Evolutionary conservation across 2,113 vertebrate genomes (phyloP).

Genomic region (Colius striatus): DNA sequence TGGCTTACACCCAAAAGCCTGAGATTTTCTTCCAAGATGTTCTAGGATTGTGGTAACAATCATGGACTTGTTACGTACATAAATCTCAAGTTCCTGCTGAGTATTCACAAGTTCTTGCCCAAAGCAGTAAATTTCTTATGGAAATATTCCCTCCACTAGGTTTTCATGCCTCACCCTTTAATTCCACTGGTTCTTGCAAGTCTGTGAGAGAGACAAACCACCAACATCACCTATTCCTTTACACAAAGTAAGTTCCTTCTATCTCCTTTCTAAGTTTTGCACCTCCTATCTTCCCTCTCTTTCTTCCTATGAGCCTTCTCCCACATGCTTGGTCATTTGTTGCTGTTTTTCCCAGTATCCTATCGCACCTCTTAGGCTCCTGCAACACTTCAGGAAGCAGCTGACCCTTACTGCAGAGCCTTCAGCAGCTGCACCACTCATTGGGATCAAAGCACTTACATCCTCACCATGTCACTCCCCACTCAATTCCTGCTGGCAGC

Average conservation of each 20-base stretch:
- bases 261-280: not conserved
- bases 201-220: not conserved
- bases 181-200: not conserved
- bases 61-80: not conserved
- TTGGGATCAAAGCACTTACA: not conserved
- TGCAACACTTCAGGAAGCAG: not conserved
- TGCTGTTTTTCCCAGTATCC: not conserved
- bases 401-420: not conserved
- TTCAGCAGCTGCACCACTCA: not conserved
- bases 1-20: not conserved
- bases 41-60: not conserved
- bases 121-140: not conserved
- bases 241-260: not conserved
- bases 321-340: not conserved
- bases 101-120: not conserved
- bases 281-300: not conserved
- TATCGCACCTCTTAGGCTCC: fast-evolving
- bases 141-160: not conserved
- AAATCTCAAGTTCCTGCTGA: not conserved
- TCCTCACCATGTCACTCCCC: not conserved
- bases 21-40: not conserved
- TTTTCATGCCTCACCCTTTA: not conserved
- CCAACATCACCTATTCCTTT: not conserved
- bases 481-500: fast-evolving
- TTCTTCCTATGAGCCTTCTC: not conserved